A percentile compares a stretch with the other conserved stretches of the same genome.
These are phyloP conservation scores for Rhinichthys klamathensis DNA, from an alignment of 2,113 vertebrate genomes.

Conservation along the genomic window DNA sequence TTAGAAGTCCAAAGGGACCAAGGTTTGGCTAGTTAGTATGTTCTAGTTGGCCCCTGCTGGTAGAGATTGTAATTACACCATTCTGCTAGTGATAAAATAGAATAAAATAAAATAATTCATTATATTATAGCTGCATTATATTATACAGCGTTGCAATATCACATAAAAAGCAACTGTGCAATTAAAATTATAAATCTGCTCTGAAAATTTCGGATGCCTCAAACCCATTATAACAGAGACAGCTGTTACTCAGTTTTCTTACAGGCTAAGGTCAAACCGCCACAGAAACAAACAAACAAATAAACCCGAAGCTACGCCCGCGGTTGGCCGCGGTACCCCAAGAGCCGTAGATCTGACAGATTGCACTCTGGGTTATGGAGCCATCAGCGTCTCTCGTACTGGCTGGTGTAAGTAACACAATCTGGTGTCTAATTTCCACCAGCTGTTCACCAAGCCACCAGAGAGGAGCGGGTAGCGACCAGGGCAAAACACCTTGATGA, in stretches of 20 bases:
- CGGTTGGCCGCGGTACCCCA: neutral
- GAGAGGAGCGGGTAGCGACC: conserved; percentile 58
- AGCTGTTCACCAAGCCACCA: conserved; percentile 73
- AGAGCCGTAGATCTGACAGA: conserved; percentile 66
- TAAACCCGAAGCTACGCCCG: neutral
- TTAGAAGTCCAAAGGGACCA: neutral
- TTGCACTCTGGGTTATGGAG: conserved; percentile 68
- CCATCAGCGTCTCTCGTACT: conserved; percentile 72
- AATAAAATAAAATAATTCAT: neutral
- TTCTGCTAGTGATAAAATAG: neutral
- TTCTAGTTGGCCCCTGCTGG: neutral
- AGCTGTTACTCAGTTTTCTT: neutral
- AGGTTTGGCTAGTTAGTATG: neutral
- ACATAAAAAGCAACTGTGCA: neutral
- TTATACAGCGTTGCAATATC: neutral
- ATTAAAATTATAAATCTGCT: neutral
- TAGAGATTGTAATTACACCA: neutral
- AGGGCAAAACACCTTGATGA: conserved; percentile 75
- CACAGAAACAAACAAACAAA: conserved; percentile 12
- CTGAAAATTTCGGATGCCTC: neutral
- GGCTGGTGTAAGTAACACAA: conserved; percentile 76
- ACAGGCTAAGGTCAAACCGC: neutral
- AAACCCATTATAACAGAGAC: neutral
- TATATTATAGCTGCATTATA: neutral
- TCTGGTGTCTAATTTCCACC: conserved; percentile 81